Evolutionary conservation across 2,888 invertebrate genomes (phyloP), one percentile per base, ranked within the genome.

Genomic region (Heliconius hortense): DNA sequence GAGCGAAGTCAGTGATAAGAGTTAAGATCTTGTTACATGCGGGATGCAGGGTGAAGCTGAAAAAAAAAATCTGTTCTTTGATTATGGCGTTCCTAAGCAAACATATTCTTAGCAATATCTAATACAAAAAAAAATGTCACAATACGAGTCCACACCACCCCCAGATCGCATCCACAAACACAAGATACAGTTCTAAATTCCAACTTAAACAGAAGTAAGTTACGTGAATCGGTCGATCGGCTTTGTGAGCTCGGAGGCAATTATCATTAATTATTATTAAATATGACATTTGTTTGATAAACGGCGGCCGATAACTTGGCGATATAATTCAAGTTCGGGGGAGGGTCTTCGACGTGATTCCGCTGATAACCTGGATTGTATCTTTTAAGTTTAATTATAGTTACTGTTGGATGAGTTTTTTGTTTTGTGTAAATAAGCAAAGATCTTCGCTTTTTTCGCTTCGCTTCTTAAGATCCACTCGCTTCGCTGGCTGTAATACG

Each of bases 201-300:
- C 91, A 90, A 93, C 89, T 94, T 90, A 92, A 93, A 94, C 92
- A 90, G 90, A 92, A 93, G 92, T 92, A 92, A 93, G 91, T 93
- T 93, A 91, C 87, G 88, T 85, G 91, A 89, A 91, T 92, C 90
- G 92, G 89, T 91, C 93, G 91, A 93, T 93, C 92, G 94, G 92
- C 92, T 93, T 91, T 91, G 90, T 93, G 92, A 93, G 93, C 94
- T 91, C 86, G 88, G 87, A 90, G 90, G 92, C 93, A 94, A 94
- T 94, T 94, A 94, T 92, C 93, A 93, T 94, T 93, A 92, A 93
- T 94, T 92, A 94, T 94, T 93, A 94, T 94, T 94, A 94, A 93
- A 94, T 92, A 91, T 90, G 93, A 93, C 93, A 89, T 84, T 88
- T 86, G 81, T 81, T 35, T 92, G 93, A 93, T 93, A 92, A 93